Evolutionary conservation across 2,797 vertebrate species (phyloP).

Genomic region (Sternarchorhynchus goeldii): DNA sequence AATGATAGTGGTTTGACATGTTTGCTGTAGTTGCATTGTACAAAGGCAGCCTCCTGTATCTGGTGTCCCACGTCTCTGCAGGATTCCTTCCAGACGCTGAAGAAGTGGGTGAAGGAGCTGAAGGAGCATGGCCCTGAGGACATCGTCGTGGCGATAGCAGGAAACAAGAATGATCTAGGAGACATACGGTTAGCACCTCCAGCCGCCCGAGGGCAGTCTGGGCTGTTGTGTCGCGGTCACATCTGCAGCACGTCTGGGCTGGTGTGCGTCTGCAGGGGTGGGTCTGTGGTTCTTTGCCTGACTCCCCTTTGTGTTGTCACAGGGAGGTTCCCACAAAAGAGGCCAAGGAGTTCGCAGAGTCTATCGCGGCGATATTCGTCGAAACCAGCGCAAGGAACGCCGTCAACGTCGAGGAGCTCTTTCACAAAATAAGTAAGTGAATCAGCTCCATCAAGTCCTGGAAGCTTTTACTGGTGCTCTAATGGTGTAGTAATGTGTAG

Average conservation of each 20-base stretch:
- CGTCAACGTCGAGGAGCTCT: conserved; percentile 96
- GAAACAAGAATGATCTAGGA: conserved; percentile 97
- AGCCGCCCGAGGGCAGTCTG: neutral
- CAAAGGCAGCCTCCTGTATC: neutral
- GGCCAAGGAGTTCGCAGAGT: conserved; percentile 96
- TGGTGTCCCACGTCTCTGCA: conserved; percentile 60
- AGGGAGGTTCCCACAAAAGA: conserved; percentile 97
- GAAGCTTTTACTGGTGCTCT: neutral
- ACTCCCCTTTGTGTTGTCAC: conserved; percentile 30
- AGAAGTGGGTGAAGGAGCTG: conserved; percentile 99
- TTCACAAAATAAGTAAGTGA: conserved; percentile 95
- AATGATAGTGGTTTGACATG: no score
- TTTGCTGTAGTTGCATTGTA: no score
- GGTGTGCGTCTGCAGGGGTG: neutral
- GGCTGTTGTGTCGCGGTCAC: neutral
- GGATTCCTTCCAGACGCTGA: conserved; percentile 98
- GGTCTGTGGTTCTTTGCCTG: neutral
- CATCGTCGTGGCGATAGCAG: conserved; percentile 97
- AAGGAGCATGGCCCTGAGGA: conserved; percentile 98
- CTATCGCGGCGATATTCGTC: conserved; percentile 95
- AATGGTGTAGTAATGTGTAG: no score
- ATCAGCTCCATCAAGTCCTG: neutral
- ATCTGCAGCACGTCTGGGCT: no score
- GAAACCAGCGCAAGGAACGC: conserved; percentile 98
- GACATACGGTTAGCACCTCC: conserved; percentile 85